Conservation (phyloP, 2,888 invertebrate species). For the Euzophera pinguis region DNA sequence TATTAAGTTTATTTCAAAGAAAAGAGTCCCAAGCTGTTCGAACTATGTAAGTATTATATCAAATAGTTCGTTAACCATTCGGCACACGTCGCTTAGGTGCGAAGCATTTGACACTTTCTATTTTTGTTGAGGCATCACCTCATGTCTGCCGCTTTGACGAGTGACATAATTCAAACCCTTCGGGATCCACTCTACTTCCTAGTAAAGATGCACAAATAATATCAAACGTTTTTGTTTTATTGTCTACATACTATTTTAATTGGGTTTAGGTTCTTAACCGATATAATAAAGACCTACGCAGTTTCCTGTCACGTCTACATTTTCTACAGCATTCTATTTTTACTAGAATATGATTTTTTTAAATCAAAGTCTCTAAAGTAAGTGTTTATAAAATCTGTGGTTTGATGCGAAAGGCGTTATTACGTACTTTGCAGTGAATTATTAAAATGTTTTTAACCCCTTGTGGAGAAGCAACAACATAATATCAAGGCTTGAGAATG, state of each 20-base stretch:
- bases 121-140: conserved; percentile 51
- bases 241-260: background rate
- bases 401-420: too few species aligned
- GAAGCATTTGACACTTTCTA: conserved; percentile 70
- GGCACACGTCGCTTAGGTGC: conserved; percentile 44
- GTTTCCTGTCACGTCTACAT: too few species aligned
- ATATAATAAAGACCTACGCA: too few species aligned
- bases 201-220: conserved; percentile 18
- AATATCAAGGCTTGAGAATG: background rate
- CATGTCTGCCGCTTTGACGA: conserved; percentile 10
- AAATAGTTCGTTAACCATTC: conserved; percentile 46
- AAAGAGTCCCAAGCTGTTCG: too few species aligned
- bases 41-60: too few species aligned
- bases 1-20: background rate
- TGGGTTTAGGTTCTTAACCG: too few species aligned
- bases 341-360: too few species aligned
- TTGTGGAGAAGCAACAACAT: background rate
- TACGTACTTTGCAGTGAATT: too few species aligned
- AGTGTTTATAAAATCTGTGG: too few species aligned
- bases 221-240: background rate
- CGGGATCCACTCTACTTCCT: conserved; percentile 29
- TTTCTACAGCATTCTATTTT: too few species aligned
- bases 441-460: too few species aligned
- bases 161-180: conserved; percentile 48
- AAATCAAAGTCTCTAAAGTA: too few species aligned